Evolutionary conservation across 2,797 vertebrate species (phyloP), one percentile per base, ranked within the genome.

Genomic region (Siniperca scherzeri): DNA sequence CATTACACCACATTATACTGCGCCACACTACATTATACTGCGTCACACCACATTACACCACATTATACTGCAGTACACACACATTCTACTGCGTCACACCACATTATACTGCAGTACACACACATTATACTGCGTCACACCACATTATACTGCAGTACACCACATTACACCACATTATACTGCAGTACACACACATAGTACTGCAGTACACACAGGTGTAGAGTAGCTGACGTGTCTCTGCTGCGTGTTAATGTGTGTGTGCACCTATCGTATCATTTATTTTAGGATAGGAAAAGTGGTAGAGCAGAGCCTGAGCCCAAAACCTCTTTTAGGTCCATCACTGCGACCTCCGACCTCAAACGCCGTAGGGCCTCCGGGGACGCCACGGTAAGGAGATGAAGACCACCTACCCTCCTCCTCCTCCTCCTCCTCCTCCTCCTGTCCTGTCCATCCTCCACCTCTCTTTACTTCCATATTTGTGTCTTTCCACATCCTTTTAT

Each of bases 251-350:
- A 95, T 82, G 93, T 93, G 91, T 95, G 88, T 95, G 91, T 95
- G 93, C 94, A 93, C 94, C 93, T 94, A 94, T 94, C 91, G 81
- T 94, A 94, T 94, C 60, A 88, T 94, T 88, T 97, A 97, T 98
- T 98, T 96, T 99, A 99, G 97, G 98, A 98, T 98, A 99, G 97
- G 97, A 98, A 98, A 97, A 97, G 96, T 98, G 97, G 96, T 98
- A 98, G 98, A 97, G 96, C 97, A 98, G 97, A 98, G 92, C 96
- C 97, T 91, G 97, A 97, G 97, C 95, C 97, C 96, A 97, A 98
- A 98, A 96, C 97, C 97, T 97, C 98, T 97, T 97, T 98, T 98
- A 98, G 98, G 97, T 98, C 97, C 97, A 96, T 99, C 98, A 98
- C 97, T 95, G 95, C 97, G 96, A 97, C 97, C 95, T 97, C 96